Evolutionary conservation across 2,888 invertebrate genomes (phyloP).

Genomic region (Gasteruption jaculator): DNA sequence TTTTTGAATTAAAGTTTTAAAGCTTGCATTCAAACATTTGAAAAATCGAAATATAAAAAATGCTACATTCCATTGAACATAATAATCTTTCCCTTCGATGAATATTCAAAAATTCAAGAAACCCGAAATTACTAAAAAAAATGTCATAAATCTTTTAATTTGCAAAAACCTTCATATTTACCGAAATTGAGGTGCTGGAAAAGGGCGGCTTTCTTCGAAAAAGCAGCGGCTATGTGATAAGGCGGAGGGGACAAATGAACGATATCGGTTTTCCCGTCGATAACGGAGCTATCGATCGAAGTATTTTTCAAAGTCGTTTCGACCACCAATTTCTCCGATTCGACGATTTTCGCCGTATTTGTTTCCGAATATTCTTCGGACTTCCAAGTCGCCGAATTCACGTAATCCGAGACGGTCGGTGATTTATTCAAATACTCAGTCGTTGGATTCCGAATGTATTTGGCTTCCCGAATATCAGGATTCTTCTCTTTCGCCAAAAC

Average conservation of each 20-base stretch:
- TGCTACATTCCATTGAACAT: too few relatives aligned
- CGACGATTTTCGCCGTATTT: constrained; percentile 44
- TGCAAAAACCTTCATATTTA: too few relatives aligned
- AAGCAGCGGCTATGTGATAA: constrained; percentile 79
- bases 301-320: constrained; percentile 33
- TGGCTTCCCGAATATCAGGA: constrained; percentile 48
- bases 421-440: constrained; percentile 39
- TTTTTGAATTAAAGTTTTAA: too few relatives aligned
- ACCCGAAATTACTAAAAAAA: too few relatives aligned
- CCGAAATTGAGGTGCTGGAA: constrained; percentile 42
- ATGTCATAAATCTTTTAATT: too few relatives aligned
- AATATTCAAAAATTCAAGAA: too few relatives aligned
- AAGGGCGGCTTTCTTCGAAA: constrained; percentile 68
- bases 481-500: constrained; percentile 44
- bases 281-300: constrained; percentile 24
- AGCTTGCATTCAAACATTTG: too few relatives aligned
- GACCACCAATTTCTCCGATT: constrained; percentile 44
- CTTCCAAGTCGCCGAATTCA: constrained; percentile 46
- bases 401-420: constrained; percentile 45
- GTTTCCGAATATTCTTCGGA: constrained; percentile 46
- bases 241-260: constrained; percentile 63
- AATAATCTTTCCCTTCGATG: too few relatives aligned
- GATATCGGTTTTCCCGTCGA: constrained; percentile 30
- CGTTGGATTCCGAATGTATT: constrained; percentile 46
- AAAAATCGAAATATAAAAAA: too few relatives aligned